Percentiles rank a stretch among this genome's conserved stretches.
These are phyloP conservation scores for Aphidoletes aphidimyza DNA, from an alignment of 2,888 invertebrate species.

Conservation along the genomic window DNA sequence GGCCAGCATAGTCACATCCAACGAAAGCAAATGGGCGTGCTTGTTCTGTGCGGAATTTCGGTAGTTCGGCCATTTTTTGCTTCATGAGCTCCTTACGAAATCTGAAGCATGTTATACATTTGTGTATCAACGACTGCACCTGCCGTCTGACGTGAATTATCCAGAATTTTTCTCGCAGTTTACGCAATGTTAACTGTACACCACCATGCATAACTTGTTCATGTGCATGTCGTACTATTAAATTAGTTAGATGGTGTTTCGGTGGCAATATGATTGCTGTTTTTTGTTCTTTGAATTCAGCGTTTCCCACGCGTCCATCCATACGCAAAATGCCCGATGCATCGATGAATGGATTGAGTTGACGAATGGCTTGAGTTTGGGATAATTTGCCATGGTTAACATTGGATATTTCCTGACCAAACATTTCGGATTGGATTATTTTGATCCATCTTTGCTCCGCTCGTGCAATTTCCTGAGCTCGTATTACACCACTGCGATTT, in stretches of 20 bases:
- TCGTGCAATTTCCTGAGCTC: not conserved
- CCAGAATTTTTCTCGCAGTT: slow-evolving; percentile 8
- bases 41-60: not conserved
- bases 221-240: not conserved
- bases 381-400: not conserved
- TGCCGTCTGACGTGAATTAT: not conserved
- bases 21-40: not conserved
- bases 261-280: slow-evolving; percentile 47
- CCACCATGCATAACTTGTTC: slow-evolving; percentile 8
- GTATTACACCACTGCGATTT: not conserved
- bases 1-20: slow-evolving; percentile 29
- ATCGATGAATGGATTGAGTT: not conserved
- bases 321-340: not conserved
- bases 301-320: slow-evolving; percentile 44
- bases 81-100: not conserved
- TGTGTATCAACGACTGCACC: not conserved
- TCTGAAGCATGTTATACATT: not conserved
- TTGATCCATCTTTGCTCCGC: not conserved
- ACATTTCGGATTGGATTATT: not conserved
- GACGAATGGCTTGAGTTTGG: not conserved
- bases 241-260: not conserved
- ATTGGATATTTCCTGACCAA: not conserved
- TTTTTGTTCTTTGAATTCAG: not conserved
- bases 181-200: not conserved
- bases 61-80: slow-evolving; percentile 21